Base-by-base conservation (phyloP, 2,797 vertebrate species). In the Tympanoctomys barrerae region DNA sequence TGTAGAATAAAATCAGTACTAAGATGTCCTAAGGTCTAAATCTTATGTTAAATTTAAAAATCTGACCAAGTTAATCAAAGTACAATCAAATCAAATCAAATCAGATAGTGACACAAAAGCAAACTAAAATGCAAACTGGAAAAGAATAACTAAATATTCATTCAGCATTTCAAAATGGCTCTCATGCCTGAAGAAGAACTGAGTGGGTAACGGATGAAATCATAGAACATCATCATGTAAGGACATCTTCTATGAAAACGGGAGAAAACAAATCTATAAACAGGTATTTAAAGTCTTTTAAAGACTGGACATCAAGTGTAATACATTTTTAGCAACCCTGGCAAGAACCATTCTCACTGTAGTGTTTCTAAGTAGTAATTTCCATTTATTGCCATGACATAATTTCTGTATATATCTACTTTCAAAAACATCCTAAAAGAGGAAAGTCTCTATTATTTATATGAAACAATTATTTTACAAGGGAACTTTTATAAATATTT, bases 101-200 rank as follows among this genome's bases (percentile, higher is more conserved):
- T 54, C 52, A 54, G 80, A 86, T 78, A 77, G 68, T 84, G 28
- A 94, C 54, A 84, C 31, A 90, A 92, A 92, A 87, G 54, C 93
- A 86, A 96, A 96, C 77, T 66, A 83, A 70, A 89, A 92, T 39
- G 24, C 86, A 92, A 86, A 89, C 0, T 94, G 68, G 21, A 78
- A 92, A 68, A 92, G 39, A 77, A 46, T 77, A 18, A 91, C 33
- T 89, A 86, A 52, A 77, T n/a, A 62, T 83, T 71, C 36, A 78
- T 57, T 90, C 19, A 80, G 64, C 75, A 80, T 92, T 91, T 96
- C 31, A 86, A 90, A 33, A 64, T 33, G 79, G 59, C 31, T 49
- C 31, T 64, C 28, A 24, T 49, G 36, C 83, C 49, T 59, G 12
- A 16, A 70, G 6, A 80, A 78, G 82, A 22, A 28, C 0, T 61